A percentile compares a stretch with the other conserved stretches of the same genome.
These are phyloP conservation scores for Drosophila azteca DNA, from an alignment of 1,140 invertebrate genomes.

Conservation along the genomic window DNA sequence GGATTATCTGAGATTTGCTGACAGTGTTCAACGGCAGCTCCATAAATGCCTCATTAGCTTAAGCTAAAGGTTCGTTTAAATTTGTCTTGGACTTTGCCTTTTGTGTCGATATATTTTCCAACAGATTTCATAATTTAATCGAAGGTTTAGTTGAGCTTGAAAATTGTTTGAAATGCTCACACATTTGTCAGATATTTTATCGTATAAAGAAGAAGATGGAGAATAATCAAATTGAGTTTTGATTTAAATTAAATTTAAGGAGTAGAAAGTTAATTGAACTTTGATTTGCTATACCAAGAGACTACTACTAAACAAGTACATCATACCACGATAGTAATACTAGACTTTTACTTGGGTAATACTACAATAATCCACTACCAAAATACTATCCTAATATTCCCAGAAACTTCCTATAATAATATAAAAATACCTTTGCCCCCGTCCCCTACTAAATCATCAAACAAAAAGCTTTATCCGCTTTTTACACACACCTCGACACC, in stretches of 20 bases:
- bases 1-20: conserved; percentile 66
- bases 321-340: too few species aligned
- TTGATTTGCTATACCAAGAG: too few species aligned
- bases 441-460: too few species aligned
- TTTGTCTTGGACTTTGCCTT: conserved; percentile 19
- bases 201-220: neutral
- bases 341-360: too few species aligned
- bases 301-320: too few species aligned
- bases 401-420: too few species aligned
- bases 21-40: conserved; percentile 61
- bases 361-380: too few species aligned
- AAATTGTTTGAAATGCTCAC: too few species aligned
- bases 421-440: too few species aligned
- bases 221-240: neutral
- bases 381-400: too few species aligned
- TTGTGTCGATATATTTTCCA: conserved; percentile 10
- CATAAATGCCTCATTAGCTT: conserved; percentile 64
- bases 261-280: neutral
- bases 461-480: neutral
- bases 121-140: conserved; percentile 32
- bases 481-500: neutral
- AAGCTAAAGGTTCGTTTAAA: conserved; percentile 38
- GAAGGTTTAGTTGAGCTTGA: neutral
- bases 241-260: neutral
- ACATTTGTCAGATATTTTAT: neutral